Evolutionary conservation across 1,140 invertebrate species (phyloP), one percentile per base, ranked within the genome.

Genomic region (Calliopsis andreniformis): DNA sequence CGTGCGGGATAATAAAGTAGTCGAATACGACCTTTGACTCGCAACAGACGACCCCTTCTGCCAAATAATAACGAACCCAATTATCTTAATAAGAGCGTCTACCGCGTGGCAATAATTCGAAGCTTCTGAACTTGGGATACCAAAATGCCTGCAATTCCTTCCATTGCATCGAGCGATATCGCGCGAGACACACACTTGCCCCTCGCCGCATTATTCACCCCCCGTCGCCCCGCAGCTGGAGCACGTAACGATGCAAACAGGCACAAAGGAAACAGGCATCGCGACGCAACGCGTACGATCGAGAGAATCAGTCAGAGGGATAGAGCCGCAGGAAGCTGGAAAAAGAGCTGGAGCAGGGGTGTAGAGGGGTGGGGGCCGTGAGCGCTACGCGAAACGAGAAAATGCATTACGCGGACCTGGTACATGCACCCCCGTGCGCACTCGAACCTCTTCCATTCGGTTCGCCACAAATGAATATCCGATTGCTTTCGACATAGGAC

Each of bases 391-490:
- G 39, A 32, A 73, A 73, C 53, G 42, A 25, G 42, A 25, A 58
- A 51, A 62, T 47, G 58, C 25, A 42, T 45, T 53, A 25, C 55
- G 39, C 51, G 70, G 56, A 14, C 12, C 32, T 59, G 20, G 35
- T 39, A 39, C 30, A 47, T 32, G 39, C 23, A 35, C 5, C 4
- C 45, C 32, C 25, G 35, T 25, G 32, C 18, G 30, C 12, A 25
- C 23, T 30, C 43, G 30, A n/a, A 35, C 8, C 67, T 39, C 23
- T 42, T 10, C 43, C 51, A 39, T 79, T 79, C 30, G 70, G 49
- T 53, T 79, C 45, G 62, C 66, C 61, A 30, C 77, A 62, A 80
- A 83, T 83, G 82, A 79, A 83, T 83, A 83, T 83, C 82, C 76
- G 76, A 83, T 83, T 72, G 76, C 72, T 55, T n/a, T 7, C 64